Percentiles rank a stretch among this genome's conserved stretches.
Evolutionary conservation across 2,797 vertebrate species (phyloP).

Genomic region (Columba guinea): DNA sequence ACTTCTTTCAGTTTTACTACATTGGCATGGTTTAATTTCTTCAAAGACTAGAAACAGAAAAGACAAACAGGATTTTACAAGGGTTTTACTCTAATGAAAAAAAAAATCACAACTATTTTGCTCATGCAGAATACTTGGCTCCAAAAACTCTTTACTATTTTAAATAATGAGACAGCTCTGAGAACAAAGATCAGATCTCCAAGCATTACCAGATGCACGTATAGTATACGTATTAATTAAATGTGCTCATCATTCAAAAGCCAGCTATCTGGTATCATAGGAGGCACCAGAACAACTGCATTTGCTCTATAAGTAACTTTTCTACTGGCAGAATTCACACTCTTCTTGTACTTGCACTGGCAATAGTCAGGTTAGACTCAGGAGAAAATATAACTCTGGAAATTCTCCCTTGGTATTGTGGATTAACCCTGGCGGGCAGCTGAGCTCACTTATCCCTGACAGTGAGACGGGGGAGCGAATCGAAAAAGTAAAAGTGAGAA

Average conservation of each 20-base stretch:
- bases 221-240: neutral
- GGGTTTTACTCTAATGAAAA: neutral
- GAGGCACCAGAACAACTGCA: neutral
- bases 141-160: neutral
- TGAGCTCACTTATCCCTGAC: neutral
- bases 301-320: neutral
- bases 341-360: neutral
- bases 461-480: neutral
- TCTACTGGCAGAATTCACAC: neutral
- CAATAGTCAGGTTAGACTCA: neutral
- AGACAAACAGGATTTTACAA: constrained; percentile 1
- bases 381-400: neutral
- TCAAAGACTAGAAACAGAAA: constrained; percentile 79
- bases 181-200: neutral
- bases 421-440: neutral
- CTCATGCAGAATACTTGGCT: neutral
- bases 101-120: neutral
- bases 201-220: neutral
- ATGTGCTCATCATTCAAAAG: neutral
- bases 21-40: constrained; percentile 84
- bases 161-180: neutral
- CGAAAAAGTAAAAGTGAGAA: neutral
- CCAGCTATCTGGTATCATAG: neutral
- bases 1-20: constrained; percentile 86
- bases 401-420: neutral